These are phyloP conservation scores for Oasisia sp. DNA, from an alignment of 2,888 invertebrate species.

Conservation along the genomic window DNA sequence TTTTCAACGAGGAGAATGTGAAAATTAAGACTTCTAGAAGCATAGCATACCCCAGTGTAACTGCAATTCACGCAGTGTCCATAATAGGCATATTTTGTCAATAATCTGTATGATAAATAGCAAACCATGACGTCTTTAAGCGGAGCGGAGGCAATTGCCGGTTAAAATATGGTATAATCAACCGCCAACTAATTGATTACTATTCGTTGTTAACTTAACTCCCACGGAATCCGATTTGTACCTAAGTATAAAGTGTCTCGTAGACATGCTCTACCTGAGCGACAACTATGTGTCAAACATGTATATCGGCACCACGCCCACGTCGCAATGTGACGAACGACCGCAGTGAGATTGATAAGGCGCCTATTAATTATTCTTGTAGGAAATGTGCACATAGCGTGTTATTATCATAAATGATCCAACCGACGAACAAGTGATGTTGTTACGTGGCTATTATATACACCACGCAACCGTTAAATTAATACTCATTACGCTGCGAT, in stretches of 20 bases:
- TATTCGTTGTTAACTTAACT: neutral
- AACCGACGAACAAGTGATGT: neutral
- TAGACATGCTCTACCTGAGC: neutral
- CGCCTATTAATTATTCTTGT: neutral
- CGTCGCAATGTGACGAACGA: neutral
- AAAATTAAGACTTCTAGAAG: too few species aligned
- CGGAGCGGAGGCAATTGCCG: too few species aligned
- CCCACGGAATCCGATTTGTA: neutral
- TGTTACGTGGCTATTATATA: slow-evolving; percentile 5
- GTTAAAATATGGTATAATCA: too few species aligned
- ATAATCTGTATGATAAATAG: too few species aligned
- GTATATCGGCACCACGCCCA: neutral
- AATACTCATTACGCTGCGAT: neutral
- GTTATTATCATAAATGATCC: slow-evolving; percentile 4
- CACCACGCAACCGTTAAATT: neutral
- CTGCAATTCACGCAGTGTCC: too few species aligned
- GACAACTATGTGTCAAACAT: neutral
- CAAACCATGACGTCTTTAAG: too few species aligned
- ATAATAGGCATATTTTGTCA: too few species aligned
- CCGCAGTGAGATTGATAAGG: neutral
- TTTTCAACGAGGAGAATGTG: too few species aligned
- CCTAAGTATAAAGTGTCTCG: neutral
- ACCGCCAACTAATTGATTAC: too few species aligned
- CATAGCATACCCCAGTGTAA: too few species aligned
- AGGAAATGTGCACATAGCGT: slow-evolving; percentile 17